Evolutionary conservation across 2,113 vertebrate species (phyloP).

Genomic region (Oxygymnocypris stewartii): DNA sequence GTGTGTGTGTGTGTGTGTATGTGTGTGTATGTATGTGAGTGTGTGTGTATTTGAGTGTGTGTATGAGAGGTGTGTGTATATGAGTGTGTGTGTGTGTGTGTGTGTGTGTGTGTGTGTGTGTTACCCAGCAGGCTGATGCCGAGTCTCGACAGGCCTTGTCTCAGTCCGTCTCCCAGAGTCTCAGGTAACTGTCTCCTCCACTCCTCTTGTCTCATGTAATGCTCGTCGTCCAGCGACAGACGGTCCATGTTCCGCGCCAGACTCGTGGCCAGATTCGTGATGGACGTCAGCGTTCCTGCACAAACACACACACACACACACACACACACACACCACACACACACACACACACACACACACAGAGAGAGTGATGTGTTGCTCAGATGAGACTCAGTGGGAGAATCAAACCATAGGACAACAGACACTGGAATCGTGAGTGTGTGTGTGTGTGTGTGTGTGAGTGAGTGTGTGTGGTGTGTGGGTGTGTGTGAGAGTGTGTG

Average conservation of each 20-base stretch:
- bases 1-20: no score
- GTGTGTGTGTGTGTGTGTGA: no score
- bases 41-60: no score
- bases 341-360: no score
- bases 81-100: no score
- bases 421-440: not conserved
- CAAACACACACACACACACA: slow-evolving; percentile 3
- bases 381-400: not conserved
- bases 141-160: slow-evolving; percentile 92
- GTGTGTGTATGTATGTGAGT: no score
- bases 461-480: no score
- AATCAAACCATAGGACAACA: not conserved
- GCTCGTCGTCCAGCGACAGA: slow-evolving; percentile 95
- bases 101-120: slow-evolving; percentile 31
- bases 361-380: not conserved
- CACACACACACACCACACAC: not conserved
- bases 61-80: no score
- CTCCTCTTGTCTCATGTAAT: slow-evolving; percentile 95
- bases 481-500: no score
- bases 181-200: slow-evolving; percentile 96
- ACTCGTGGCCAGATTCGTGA: slow-evolving; percentile 97
- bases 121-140: slow-evolving; percentile 93
- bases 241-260: slow-evolving; percentile 98
- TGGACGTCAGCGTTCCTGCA: slow-evolving; percentile 94
- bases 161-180: slow-evolving; percentile 92